These are phyloP conservation scores for Diachasma alloeum DNA, from an alignment of 1,140 invertebrate genomes.

Conservation along the genomic window DNA sequence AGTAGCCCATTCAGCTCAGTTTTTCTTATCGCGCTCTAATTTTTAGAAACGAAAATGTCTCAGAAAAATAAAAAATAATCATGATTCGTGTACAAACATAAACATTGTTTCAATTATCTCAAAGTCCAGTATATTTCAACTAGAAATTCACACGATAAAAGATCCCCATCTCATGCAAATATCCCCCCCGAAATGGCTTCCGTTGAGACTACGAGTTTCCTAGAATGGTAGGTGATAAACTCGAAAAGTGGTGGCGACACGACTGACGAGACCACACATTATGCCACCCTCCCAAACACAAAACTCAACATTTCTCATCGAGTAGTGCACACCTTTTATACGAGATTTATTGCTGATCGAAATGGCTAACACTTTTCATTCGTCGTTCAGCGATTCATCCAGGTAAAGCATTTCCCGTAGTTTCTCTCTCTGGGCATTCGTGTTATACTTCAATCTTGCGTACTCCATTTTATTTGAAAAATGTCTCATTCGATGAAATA, in stretches of 20 bases:
- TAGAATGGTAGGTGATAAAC: not conserved
- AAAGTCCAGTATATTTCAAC: no score
- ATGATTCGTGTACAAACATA: no score
- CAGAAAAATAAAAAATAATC: no score
- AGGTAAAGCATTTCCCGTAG: not conserved
- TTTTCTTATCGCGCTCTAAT: no score
- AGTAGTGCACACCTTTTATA: not conserved
- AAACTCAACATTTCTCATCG: not conserved
- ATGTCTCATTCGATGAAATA: not conserved
- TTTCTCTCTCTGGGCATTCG: not conserved
- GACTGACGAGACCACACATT: not conserved
- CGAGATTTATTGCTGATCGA: not conserved
- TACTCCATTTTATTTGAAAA: slow-evolving; percentile 1
- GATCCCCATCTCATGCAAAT: no score
- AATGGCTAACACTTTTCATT: slow-evolving; percentile 1
- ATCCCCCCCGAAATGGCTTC: not conserved
- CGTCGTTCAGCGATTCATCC: not conserved
- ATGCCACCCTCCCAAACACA: not conserved
- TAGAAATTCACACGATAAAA: no score
- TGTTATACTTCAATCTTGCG: not conserved
- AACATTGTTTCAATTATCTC: no score
- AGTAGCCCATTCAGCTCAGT: no score
- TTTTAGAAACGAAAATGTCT: no score
- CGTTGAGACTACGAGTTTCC: not conserved
- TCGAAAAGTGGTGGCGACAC: not conserved